Conservation (phyloP, 92 coral and sea anemone genomes). For the Siderastrea siderea region DNA sequence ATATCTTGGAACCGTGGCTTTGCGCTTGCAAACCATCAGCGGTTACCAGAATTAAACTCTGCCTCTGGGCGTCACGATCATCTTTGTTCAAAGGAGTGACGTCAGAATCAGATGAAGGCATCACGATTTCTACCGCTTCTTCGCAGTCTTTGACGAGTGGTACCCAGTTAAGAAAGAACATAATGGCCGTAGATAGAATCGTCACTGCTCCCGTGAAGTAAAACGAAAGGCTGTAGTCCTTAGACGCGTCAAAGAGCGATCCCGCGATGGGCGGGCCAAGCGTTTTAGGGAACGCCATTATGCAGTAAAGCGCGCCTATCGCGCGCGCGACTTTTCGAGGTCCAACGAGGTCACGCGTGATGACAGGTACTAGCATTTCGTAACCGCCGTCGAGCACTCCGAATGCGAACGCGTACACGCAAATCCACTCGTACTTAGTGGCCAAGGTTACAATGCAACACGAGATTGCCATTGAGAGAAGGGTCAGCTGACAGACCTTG, state of each 20-base stretch:
- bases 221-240: conserved; percentile 64
- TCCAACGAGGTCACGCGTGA: conserved; percentile 81
- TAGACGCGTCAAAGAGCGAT: conserved; percentile 56
- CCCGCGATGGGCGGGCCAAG: conserved; percentile 90
- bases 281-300: conserved; percentile 77
- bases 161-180: conserved; percentile 54
- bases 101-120: conserved; percentile 22
- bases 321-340: conserved; percentile 58
- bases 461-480: conserved; percentile 67
- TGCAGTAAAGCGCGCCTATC: conserved; percentile 73
- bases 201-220: conserved; percentile 70
- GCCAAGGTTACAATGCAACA: conserved; percentile 76
- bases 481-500: conserved; percentile 63
- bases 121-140: not conserved
- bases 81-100: conserved; percentile 1
- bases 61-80: not conserved
- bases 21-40: not conserved
- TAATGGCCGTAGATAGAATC: conserved; percentile 53
- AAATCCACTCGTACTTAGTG: conserved; percentile 61
- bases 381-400: conserved; percentile 85
- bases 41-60: not conserved
- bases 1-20: not conserved
- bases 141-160: not conserved
- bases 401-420: conserved; percentile 63
- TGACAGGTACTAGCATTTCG: conserved; percentile 82